Conservation (phyloP, 2,797 vertebrate genomes). For the Calcarius lapponicus region DNA sequence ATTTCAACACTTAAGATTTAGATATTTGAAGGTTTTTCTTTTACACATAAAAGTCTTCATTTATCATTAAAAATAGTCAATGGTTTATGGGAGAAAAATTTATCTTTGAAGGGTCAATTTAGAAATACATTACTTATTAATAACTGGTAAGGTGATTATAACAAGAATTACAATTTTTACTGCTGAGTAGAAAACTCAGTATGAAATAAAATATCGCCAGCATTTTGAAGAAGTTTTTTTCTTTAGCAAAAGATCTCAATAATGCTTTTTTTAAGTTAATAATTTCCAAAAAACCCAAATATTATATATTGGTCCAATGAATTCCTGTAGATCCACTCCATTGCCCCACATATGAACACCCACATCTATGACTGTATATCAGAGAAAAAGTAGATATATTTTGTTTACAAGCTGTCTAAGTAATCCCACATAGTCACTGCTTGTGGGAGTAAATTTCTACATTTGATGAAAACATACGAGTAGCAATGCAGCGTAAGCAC, state of each 20-base stretch:
- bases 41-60: neutral
- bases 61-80: neutral
- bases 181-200: neutral
- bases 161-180: neutral
- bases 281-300: neutral
- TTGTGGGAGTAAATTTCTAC: neutral
- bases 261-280: neutral
- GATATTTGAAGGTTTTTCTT: neutral
- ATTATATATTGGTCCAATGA: neutral
- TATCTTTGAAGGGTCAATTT: neutral
- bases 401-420: neutral
- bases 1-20: neutral
- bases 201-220: neutral
- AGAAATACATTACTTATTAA: neutral
- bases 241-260: neutral
- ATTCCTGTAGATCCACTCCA: neutral
- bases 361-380: neutral
- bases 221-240: neutral
- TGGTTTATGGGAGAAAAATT: neutral
- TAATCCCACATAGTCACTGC: neutral
- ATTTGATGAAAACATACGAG: neutral
- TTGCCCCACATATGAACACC: neutral
- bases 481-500: accelerated
- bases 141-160: neutral
- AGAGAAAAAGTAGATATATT: neutral